Percentiles rank a stretch among this genome's conserved stretches.
phyloP scores from a whole-genome alignment of 2,888 invertebrate genomes.

The Cheilosia scutellata region DNA sequence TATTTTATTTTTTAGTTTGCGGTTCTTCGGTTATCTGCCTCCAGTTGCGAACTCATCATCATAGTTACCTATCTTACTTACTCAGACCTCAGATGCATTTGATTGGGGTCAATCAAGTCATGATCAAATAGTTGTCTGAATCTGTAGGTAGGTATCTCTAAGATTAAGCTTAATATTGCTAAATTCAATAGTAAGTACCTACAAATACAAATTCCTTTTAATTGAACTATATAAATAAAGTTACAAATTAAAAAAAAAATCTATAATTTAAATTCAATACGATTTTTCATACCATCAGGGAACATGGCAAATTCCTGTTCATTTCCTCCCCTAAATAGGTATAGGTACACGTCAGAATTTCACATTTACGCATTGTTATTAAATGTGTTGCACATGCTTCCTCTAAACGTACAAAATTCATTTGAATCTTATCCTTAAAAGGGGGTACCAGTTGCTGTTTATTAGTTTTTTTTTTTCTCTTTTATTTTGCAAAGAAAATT shows the following conservation, averaged over 20 bases:
- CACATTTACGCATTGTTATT: slow-evolving; percentile 38
- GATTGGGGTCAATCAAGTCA: too few relatives aligned
- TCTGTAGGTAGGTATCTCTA: too few relatives aligned
- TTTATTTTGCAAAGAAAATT: slow-evolving; percentile 36
- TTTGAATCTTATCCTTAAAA: slow-evolving; percentile 26
- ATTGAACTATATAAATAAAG: background rate
- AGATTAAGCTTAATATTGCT: too few relatives aligned
- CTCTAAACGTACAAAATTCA: slow-evolving; percentile 27
- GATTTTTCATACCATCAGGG: background rate
- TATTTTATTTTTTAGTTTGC: too few relatives aligned
- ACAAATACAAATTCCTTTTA: background rate
- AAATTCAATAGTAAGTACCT: background rate
- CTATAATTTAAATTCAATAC: background rate
- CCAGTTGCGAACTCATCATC: too few relatives aligned
- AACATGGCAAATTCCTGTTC: background rate
- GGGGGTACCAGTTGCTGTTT: slow-evolving; percentile 66
- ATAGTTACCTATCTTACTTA: too few relatives aligned
- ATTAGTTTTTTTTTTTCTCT: slow-evolving; percentile 39
- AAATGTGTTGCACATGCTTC: slow-evolving; percentile 46
- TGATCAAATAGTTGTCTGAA: too few relatives aligned
- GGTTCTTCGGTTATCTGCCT: too few relatives aligned
- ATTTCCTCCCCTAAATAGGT: background rate
- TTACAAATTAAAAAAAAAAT: background rate
- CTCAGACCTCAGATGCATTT: too few relatives aligned
- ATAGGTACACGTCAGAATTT: background rate